Evolutionary conservation across 2,113 vertebrate genomes (phyloP).

Genomic region (Osmerus mordax): DNA sequence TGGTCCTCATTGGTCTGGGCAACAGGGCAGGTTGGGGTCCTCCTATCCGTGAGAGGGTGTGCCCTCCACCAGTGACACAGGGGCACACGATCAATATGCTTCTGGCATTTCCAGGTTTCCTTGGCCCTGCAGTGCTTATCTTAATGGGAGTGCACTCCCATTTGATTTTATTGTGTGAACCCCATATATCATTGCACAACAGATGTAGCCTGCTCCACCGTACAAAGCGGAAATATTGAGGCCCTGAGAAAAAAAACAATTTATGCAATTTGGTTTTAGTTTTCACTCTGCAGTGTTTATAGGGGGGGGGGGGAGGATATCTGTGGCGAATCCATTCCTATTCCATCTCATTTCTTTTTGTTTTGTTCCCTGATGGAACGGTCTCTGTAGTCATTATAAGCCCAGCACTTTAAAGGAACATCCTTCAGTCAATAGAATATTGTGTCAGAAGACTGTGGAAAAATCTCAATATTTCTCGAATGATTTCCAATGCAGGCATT

Average conservation of each 20-base stretch:
- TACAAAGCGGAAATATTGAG: slow-evolving; percentile 36
- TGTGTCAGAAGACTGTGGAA: slow-evolving; percentile 13
- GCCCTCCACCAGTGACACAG: slow-evolving; percentile 49
- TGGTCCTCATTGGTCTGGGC: slow-evolving; percentile 22
- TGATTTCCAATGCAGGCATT: neutral
- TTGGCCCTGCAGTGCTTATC: slow-evolving; percentile 60
- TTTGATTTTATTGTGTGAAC: slow-evolving; percentile 64
- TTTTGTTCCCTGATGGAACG: slow-evolving; percentile 16
- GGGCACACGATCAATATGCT: slow-evolving; percentile 66
- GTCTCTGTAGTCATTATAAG: slow-evolving; percentile 24
- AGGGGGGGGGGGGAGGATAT: slow-evolving; percentile 11
- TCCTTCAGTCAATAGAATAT: slow-evolving; percentile 24
- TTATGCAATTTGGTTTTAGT: slow-evolving; percentile 46
- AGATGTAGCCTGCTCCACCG: slow-evolving; percentile 53
- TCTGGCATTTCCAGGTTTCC: slow-evolving; percentile 63
- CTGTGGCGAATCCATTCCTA: slow-evolving; percentile 30
- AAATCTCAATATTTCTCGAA: slow-evolving; percentile 6
- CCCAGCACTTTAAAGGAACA: slow-evolving; percentile 21
- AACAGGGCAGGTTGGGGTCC: slow-evolving; percentile 37
- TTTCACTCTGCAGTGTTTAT: slow-evolving; percentile 30
- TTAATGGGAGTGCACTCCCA: slow-evolving; percentile 61
- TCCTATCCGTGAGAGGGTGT: slow-evolving; percentile 29
- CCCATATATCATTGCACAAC: slow-evolving; percentile 68
- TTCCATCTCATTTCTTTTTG: slow-evolving; percentile 30
- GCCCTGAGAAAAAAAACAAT: slow-evolving; percentile 13